A percentile compares a stretch with the other conserved stretches of the same genome.
phyloP scores from a whole-genome alignment of 2,113 vertebrate species.

The Campylorhamphus procurvoides region DNA sequence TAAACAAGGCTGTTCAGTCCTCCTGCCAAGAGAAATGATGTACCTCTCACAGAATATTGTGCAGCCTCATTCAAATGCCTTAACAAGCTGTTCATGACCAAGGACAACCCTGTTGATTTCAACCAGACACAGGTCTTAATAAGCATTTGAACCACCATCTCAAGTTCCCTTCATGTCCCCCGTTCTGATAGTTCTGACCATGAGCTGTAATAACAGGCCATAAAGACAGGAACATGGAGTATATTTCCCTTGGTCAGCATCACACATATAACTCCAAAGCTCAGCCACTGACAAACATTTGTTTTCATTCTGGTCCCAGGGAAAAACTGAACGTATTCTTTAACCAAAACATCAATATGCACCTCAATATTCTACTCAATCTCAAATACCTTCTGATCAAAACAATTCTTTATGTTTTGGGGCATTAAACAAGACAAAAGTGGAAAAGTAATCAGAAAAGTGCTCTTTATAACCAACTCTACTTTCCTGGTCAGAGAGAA shows the following conservation, averaged over 20 bases:
- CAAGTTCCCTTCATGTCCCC: neutral
- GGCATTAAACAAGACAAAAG: neutral
- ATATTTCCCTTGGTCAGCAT: conserved; percentile 12
- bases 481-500: neutral
- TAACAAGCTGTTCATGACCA: neutral
- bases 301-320: conserved; percentile 21
- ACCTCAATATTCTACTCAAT: neutral
- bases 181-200: neutral
- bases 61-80: neutral
- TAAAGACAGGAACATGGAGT: neutral
- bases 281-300: neutral
- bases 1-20: neutral
- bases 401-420: neutral
- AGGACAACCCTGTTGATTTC: neutral
- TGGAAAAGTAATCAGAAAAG: neutral
- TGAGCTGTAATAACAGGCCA: neutral
- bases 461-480: neutral
- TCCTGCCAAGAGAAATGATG: neutral
- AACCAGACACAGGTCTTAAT: neutral
- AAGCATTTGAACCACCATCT: neutral
- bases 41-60: neutral
- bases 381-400: neutral
- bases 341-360: neutral
- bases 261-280: neutral
- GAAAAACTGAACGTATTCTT: neutral